phyloP scores from a whole-genome alignment of 2,888 invertebrate species.

The Cantharis lateralis region DNA sequence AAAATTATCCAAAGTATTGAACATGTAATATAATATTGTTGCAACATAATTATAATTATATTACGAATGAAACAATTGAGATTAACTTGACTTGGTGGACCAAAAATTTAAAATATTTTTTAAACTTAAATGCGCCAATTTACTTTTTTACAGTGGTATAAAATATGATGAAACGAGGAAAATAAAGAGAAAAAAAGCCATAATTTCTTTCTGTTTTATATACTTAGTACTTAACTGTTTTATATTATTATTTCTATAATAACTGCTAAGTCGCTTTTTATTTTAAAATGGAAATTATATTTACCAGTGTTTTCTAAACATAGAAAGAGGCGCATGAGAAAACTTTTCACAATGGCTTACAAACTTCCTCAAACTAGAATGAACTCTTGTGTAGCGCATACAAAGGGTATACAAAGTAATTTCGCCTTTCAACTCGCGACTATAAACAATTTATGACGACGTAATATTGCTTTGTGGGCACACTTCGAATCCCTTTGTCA shows the following conservation, averaged over 20 bases:
- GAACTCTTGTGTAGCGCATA: slow-evolving; percentile 32
- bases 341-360: slow-evolving; percentile 29
- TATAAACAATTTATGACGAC: slow-evolving; percentile 47
- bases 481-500: slow-evolving; percentile 44
- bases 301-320: slow-evolving; percentile 13
- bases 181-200: not conserved
- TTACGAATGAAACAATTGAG: too few relatives aligned
- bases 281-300: slow-evolving; percentile 2
- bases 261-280: not conserved
- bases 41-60: too few relatives aligned
- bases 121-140: too few relatives aligned
- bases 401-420: slow-evolving; percentile 41
- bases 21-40: too few relatives aligned
- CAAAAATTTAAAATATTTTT: too few relatives aligned
- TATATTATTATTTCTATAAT: not conserved
- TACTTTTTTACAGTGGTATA: too few relatives aligned
- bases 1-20: too few relatives aligned
- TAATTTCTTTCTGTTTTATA: not conserved
- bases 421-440: slow-evolving; percentile 44
- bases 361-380: slow-evolving; percentile 28
- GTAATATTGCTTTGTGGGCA: slow-evolving; percentile 47
- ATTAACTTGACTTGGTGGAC: too few relatives aligned
- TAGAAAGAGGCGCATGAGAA: slow-evolving; percentile 15
- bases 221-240: too few relatives aligned
- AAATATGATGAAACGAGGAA: not conserved